Percentiles rank a stretch among this genome's conserved stretches.
These are phyloP conservation scores for Butorides virescens DNA, from an alignment of 2,113 vertebrate genomes.

Conservation along the genomic window DNA sequence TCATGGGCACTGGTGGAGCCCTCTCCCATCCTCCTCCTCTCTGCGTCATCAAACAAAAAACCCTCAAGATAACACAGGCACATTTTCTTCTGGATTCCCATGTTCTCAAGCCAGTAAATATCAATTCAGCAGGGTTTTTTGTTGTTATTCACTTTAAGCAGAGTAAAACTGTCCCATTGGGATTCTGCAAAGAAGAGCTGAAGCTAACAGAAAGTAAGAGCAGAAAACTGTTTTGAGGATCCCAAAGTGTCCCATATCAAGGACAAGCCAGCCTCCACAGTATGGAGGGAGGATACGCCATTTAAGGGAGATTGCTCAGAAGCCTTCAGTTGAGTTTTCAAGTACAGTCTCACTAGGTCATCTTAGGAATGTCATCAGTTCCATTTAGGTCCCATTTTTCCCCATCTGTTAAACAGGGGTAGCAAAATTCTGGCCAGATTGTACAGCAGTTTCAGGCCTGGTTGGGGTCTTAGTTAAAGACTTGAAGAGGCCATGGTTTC, in stretches of 20 bases:
- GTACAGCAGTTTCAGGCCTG: neutral
- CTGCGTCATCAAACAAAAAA: neutral
- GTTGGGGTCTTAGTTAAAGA: neutral
- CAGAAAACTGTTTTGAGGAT: neutral
- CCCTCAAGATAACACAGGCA: neutral
- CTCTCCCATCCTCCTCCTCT: neutral
- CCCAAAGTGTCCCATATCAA: accelerated
- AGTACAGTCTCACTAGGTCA: accelerated
- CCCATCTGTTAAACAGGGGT: too few relatives aligned
- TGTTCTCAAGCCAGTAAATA: neutral
- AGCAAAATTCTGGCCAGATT: neutral
- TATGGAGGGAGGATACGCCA: neutral
- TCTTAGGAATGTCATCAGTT: neutral
- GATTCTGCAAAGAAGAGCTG: neutral
- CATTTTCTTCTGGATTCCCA: neutral
- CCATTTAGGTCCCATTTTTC: neutral
- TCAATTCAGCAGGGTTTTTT: neutral
- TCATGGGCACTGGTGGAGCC: neutral
- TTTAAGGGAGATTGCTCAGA: neutral
- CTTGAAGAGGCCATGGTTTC: neutral
- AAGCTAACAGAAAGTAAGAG: neutral
- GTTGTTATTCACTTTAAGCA: neutral
- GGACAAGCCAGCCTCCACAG: neutral
- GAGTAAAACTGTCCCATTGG: neutral
- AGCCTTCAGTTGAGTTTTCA: neutral